Base-by-base conservation (phyloP, 2,888 invertebrate genomes). In the Elaeidobius kamerunicus region DNA sequence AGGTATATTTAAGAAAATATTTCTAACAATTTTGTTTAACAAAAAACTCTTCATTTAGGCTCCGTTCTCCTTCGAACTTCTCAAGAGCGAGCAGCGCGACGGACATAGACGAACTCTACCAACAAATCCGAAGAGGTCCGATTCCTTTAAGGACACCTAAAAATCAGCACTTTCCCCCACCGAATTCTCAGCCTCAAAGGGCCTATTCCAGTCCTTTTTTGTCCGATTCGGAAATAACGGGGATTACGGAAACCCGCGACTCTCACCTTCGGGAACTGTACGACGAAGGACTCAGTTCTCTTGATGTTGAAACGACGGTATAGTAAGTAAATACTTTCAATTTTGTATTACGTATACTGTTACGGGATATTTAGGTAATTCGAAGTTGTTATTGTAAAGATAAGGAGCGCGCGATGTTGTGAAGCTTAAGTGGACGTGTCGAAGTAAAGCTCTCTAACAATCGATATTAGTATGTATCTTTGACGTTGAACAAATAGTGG, bases 71-170 rank as follows among this genome's bases (percentile, higher is more conserved):
- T 17, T 57, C 57, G 11, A 54, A 57, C 20, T 51, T 58, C 18
- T 58, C 55, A 3, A 77, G 79, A 1, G 78, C 81, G 54, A 78
- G 76, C 52, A 80, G 80, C 57, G 78, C 71, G 2, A 81, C 81
- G 63, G 82, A 82, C 60, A 73, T 86, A 42, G 86, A 86, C 63
- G 85, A 85, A 65, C 72, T 86, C 6, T 86, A 86, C 66, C 83
- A 85, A 61, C 83, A 83, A 64, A 85, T 86, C 36, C 77, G 80
- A 12, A 75, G 81, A 60, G 68, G 69, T 14, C 63, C 66, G 66
- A 74, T 52, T 73, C 74, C 51, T 1, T n/a, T 15, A 2, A 45
- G 32, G n/a, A 14, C 9, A 3, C 57, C n/a, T 52, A 59, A 49
- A 38, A 54, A 40, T 2, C 34, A 28, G 7, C 56, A 52, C 17